Conservation (phyloP, 2,888 invertebrate species). For the Eristalis tenax region DNA sequence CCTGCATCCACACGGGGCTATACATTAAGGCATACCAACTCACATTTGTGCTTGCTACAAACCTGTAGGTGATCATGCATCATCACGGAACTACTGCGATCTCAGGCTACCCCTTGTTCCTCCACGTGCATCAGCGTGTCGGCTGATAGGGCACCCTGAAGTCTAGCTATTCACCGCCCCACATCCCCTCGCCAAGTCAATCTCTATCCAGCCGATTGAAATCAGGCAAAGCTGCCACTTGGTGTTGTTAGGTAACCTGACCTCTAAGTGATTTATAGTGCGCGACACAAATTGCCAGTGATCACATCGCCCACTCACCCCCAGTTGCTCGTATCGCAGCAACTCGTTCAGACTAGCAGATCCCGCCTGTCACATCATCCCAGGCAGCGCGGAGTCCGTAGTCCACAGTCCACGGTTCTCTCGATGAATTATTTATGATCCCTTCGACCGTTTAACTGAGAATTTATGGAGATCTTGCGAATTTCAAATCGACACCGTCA, state of each 20-base stretch:
- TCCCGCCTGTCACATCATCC: conserved; percentile 51
- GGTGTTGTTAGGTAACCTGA: conserved; percentile 23
- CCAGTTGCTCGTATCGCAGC: conserved; percentile 25
- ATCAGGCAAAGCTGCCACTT: not conserved
- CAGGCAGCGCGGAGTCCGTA: not conserved
- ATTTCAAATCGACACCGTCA: conserved; percentile 68
- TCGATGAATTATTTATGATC: conserved; percentile 67
- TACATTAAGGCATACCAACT: too few species aligned
- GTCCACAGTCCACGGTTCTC: conserved; percentile 23
- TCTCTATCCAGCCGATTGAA: not conserved
- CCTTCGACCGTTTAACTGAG: conserved; percentile 67
- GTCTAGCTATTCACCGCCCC: not conserved
- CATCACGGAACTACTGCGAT: too few species aligned
- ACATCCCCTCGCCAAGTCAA: not conserved
- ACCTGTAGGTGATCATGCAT: too few species aligned
- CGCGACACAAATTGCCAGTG: conserved; percentile 63
- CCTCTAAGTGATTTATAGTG: conserved; percentile 64
- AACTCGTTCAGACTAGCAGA: conserved; percentile 29
- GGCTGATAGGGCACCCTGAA: not conserved
- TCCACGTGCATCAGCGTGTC: not conserved
- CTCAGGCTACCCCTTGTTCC: too few species aligned
- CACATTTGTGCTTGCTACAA: too few species aligned
- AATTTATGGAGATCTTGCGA: conserved; percentile 63
- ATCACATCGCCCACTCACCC: conserved; percentile 52
- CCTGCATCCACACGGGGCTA: too few species aligned